phyloP scores from a whole-genome alignment of 2,113 vertebrate genomes.

The Oreochromis spilurus region DNA sequence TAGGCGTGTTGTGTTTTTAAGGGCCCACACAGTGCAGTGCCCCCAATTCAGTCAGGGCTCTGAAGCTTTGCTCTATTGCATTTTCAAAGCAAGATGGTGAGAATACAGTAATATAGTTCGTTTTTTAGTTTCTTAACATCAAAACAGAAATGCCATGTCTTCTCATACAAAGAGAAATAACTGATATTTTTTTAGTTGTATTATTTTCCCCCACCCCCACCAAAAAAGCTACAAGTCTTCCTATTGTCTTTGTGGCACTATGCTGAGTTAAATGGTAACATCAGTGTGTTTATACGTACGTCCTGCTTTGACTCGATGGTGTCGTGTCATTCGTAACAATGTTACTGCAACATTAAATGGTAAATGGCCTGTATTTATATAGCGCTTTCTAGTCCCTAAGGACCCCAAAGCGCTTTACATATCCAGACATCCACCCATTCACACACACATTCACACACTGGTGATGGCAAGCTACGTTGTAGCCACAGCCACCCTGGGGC shows the following conservation, averaged over 20 bases:
- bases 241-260: not conserved
- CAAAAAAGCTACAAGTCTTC: not conserved
- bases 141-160: not conserved
- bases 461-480: too few species aligned
- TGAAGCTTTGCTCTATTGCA: not conserved
- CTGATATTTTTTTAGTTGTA: not conserved
- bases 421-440: too few species aligned
- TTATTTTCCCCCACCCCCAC: not conserved
- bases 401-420: too few species aligned
- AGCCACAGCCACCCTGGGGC: too few species aligned
- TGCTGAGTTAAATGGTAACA: not conserved
- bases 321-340: not conserved
- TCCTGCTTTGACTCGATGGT: not conserved
- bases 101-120: not conserved
- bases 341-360: not conserved
- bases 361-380: too few species aligned
- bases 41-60: not conserved
- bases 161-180: not conserved
- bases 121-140: not conserved
- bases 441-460: too few species aligned
- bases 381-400: too few species aligned
- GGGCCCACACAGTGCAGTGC: constrained; percentile 26
- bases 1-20: constrained; percentile 19
- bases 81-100: not conserved
- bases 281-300: not conserved